Percentiles rank a stretch among this genome's conserved stretches.
phyloP scores from a whole-genome alignment of 2,888 invertebrate genomes.

The Palloptera scutellata region DNA sequence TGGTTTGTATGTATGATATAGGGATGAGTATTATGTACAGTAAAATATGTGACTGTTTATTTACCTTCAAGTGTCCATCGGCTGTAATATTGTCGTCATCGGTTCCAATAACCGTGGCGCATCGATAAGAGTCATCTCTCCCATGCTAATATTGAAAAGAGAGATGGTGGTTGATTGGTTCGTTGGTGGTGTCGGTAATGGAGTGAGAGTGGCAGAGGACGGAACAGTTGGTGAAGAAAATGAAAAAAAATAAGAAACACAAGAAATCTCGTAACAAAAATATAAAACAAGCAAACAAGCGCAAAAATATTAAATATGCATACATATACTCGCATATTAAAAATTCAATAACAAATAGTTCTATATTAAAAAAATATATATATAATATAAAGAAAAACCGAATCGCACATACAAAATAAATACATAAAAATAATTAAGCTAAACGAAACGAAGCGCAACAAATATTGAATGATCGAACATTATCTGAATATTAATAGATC shows the following conservation, averaged over 20 bases:
- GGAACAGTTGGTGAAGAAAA: conserved; percentile 14
- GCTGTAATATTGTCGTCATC: conserved; percentile 96
- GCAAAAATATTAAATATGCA: conserved; percentile 16
- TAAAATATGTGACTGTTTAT: conserved; percentile 30
- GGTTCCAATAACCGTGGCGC: conserved; percentile 91
- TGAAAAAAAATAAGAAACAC: conserved; percentile 29
- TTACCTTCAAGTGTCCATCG: conserved; percentile 91
- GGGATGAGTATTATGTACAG: background rate
- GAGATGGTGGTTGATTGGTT: conserved; percentile 17
- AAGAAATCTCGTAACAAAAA: conserved; percentile 16
- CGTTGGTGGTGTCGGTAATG: background rate
- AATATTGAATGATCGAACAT: background rate
- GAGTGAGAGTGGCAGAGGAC: background rate
- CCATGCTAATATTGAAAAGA: conserved; percentile 75
- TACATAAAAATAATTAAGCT: background rate
- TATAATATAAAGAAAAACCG: background rate
- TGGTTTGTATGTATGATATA: background rate
- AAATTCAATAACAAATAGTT: conserved; percentile 8
- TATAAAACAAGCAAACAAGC: conserved; percentile 20
- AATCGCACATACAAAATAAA: background rate
- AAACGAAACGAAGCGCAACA: background rate
- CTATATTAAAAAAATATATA: conserved; percentile 10
- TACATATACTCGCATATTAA: conserved; percentile 10
- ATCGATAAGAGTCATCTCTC: conserved; percentile 96
- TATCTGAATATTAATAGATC: background rate